Evolutionary conservation across 2,797 vertebrate species (phyloP).

Genomic region (Vireo griseus): DNA sequence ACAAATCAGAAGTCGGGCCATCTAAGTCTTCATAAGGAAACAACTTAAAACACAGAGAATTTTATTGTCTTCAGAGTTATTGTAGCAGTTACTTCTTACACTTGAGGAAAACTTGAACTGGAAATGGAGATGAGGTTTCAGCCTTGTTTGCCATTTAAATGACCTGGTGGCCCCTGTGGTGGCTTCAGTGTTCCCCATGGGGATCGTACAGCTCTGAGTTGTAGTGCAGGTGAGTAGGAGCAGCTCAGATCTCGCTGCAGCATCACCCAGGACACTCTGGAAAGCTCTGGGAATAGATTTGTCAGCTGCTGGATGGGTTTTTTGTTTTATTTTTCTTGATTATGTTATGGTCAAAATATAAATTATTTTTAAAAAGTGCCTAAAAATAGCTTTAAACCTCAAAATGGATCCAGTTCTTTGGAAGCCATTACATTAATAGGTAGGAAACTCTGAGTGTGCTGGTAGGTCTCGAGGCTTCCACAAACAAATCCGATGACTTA

Average conservation of each 20-base stretch:
- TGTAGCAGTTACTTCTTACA: not conserved
- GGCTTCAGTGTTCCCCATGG: not conserved
- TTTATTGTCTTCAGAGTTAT: not conserved
- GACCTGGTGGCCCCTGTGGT: not conserved
- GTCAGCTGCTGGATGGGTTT: not conserved
- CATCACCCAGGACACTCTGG: not conserved
- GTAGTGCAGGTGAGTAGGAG: not conserved
- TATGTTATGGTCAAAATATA: not conserved
- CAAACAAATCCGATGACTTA: conserved; percentile 19
- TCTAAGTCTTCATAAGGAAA: rapidly evolving
- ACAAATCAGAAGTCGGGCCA: not conserved
- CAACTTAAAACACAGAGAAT: not conserved
- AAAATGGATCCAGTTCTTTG: not conserved
- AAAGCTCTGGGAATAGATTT: not conserved
- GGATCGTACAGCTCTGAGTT: not conserved
- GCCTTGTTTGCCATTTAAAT: rapidly evolving
- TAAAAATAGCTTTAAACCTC: conserved; percentile 10
- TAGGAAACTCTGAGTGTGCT: conserved; percentile 39
- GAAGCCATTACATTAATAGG: conserved; percentile 28
- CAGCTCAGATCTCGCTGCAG: not conserved
- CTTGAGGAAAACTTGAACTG: not conserved
- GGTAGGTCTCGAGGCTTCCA: not conserved
- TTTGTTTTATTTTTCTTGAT: not conserved
- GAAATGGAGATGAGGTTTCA: not conserved
- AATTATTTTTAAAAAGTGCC: not conserved